A percentile compares a stretch with the other conserved stretches of the same genome.
phyloP scores from a whole-genome alignment of 1,140 invertebrate genomes.

The Drosophila paulistorum region DNA sequence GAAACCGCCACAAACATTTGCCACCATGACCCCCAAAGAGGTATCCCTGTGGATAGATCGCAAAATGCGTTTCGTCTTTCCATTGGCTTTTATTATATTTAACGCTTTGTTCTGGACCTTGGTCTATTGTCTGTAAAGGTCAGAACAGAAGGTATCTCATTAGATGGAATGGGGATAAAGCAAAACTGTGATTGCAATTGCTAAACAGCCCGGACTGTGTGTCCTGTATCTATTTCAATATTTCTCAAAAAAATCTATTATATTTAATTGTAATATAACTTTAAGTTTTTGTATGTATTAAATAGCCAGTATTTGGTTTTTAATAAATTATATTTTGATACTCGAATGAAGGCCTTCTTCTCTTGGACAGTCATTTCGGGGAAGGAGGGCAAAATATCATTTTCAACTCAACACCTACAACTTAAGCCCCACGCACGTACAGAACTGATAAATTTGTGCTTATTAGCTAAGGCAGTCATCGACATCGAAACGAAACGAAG shows the following conservation, averaged over 20 bases:
- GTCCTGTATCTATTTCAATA: not conserved
- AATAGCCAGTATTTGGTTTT: slow-evolving; percentile 32
- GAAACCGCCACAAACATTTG: slow-evolving; percentile 78
- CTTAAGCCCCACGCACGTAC: slow-evolving; percentile 65
- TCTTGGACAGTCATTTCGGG: no score
- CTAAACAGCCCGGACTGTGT: not conserved
- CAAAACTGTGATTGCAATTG: slow-evolving; percentile 43
- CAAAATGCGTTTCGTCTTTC: slow-evolving; percentile 91
- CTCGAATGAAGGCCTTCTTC: slow-evolving; percentile 2
- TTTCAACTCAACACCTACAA: slow-evolving; percentile 50
- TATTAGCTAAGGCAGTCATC: slow-evolving; percentile 46
- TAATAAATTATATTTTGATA: slow-evolving; percentile 53
- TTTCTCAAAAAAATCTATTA: not conserved
- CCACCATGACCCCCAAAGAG: slow-evolving; percentile 93
- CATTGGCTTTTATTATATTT: slow-evolving; percentile 90
- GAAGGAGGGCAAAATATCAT: not conserved
- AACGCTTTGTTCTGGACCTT: slow-evolving; percentile 94
- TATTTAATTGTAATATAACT: no score
- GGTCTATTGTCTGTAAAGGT: slow-evolving; percentile 83
- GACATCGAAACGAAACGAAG: not conserved
- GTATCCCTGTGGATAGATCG: slow-evolving; percentile 93
- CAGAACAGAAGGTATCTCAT: not conserved
- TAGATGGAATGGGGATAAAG: not conserved
- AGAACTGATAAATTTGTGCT: slow-evolving; percentile 71
- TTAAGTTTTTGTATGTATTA: not conserved